Evolutionary conservation across 2,797 vertebrate species (phyloP).

Genomic region (Poecilia picta): DNA sequence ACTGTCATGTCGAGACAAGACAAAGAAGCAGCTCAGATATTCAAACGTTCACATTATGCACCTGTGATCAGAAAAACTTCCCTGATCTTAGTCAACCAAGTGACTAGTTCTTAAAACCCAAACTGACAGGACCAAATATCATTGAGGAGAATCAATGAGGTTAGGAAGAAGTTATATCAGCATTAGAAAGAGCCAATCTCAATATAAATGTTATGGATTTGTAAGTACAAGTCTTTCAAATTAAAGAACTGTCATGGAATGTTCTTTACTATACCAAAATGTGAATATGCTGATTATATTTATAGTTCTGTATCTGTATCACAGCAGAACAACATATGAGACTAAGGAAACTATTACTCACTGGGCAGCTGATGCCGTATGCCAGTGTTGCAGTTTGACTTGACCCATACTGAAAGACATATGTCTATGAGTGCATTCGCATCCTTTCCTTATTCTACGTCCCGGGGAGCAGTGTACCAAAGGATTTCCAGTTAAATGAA

Average conservation of each 20-base stretch:
- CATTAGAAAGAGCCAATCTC: background rate
- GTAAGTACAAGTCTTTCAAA: background rate
- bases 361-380: background rate
- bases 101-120: background rate
- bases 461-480: background rate
- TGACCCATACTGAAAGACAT: background rate
- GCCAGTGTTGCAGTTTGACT: conserved; percentile 1
- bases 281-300: background rate
- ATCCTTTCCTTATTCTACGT: background rate
- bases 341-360: background rate
- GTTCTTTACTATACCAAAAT: background rate
- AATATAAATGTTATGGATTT: background rate
- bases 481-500: conserved; percentile 5
- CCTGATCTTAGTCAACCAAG: background rate
- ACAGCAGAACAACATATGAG: background rate
- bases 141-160: background rate
- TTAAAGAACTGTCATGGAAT: background rate
- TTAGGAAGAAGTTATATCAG: background rate
- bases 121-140: background rate
- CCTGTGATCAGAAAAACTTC: background rate
- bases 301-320: background rate
- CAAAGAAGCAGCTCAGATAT: background rate
- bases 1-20: background rate
- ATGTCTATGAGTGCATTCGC: background rate
- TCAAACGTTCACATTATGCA: background rate